Evolutionary conservation across 2,113 vertebrate species (phyloP), one percentile per base, ranked within the genome.

Genomic region (Chinchilla lanigera): DNA sequence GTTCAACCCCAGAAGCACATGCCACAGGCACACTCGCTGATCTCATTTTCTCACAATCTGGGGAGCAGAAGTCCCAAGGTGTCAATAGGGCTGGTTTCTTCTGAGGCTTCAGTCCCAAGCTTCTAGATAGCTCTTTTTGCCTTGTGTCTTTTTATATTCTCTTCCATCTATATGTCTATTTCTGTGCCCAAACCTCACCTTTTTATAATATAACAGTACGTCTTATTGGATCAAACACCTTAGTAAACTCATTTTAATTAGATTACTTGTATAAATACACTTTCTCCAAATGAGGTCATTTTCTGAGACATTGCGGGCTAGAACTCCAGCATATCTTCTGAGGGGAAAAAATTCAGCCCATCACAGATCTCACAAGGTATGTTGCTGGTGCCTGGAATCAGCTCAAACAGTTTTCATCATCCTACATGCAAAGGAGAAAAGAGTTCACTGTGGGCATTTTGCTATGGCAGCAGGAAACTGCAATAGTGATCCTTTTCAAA

Each of bases 391-490:
- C 69, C 38, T 16, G 6, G 26, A 90, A 41, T 84, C 14, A 50
- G 17, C 54, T 87, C 58, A 56, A 52, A 80, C 65, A 93, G 58
- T 14, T 13, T 58, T 58, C n/a, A 30, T 63, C 60, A 93, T 63
- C 38, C 41, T 50, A 50, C 33, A 54, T 35, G 13, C 38, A 63
- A 84, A 87, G 38, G 82, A 65, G 69, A 71, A 90, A 77, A 58
- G 13, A 47, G 14, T 63, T 88, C 50, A 38, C 67, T 19, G 38
- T 3, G 4, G 92, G 30, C 30, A 75, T 65, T 95, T 86, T 65
- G 90, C 63, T 82, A n/a, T 44, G 50, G 16, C 91, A 56, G 75
- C 71, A 85, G 91, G 50, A 95, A 96, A 89, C 30, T 3, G 7
- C 16, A 41, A 24, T 3, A 20, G 56, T 30, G 71, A 92, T 41